Evolutionary conservation across 2,888 invertebrate genomes (phyloP), one percentile per base, ranked within the genome.

Genomic region (Chalcis sispes): DNA sequence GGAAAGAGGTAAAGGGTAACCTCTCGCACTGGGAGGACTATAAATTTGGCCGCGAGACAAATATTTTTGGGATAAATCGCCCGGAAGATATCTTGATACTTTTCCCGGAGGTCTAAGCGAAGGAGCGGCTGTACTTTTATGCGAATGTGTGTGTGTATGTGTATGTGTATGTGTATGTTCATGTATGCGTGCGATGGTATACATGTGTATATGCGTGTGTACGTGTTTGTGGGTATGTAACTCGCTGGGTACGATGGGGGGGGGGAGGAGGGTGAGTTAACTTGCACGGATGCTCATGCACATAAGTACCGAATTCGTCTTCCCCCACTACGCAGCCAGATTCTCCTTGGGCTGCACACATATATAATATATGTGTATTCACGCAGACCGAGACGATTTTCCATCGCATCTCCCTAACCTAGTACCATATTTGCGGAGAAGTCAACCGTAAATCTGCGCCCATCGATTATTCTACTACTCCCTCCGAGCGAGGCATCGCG

Each of bases 31-130:
- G 2, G 32, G n/a, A 29, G 36, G 72, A 62, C 61, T 50, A 75
- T 69, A 69, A 75, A 69, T 69, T 75, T 36, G 36, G 15, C 29
- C 54, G 56, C 48, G 64, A 66, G 62, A 75, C 69, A 75, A 75
- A 75, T 69, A 75, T 75, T 75, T 75, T 75, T 27, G 32, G 62
- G 64, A 67, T 67, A 75, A 75, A 75, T 75, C 62, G 75, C 23
- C 48, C 62, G 69, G 69, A 69, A 75, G 69, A 67, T 75, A 75
- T 69, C 69, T 69, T 64, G 75, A 74, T 74, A 74, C 66, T 74
- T 74, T 67, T 54, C 8, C 54, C 20, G 2, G 46, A 27, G 36
- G 27, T 64, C n/a, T 50, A 36, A n/a, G 15, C 29, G 40, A 32
- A 15, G 54, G 42, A 27, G 25, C 7, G 15, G 27, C 27, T n/a